A percentile compares a stretch with the other conserved stretches of the same genome.
phyloP scores from a whole-genome alignment of 2,888 invertebrate genomes.

The Acleris holmiana region DNA sequence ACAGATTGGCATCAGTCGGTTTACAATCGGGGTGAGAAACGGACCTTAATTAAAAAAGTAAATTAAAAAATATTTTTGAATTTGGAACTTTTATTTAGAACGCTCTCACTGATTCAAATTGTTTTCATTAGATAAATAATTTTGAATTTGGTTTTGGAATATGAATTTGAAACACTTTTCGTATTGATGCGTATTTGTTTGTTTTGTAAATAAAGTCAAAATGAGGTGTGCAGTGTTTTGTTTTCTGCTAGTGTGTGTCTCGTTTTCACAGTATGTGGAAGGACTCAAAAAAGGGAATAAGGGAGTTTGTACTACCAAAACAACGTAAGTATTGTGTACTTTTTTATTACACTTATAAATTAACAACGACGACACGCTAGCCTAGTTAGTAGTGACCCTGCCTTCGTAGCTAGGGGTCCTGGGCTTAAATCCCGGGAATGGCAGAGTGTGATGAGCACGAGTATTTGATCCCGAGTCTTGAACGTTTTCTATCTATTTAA shows the following conservation, averaged over 20 bases:
- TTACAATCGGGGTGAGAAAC: conserved; percentile 18
- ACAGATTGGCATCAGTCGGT: conserved; percentile 22
- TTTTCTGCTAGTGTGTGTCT: conserved; percentile 18
- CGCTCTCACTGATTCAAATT: not conserved
- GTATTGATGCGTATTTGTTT: not conserved
- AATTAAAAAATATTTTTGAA: conserved; percentile 2
- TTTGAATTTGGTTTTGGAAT: not conserved
- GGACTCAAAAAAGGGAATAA: conserved; percentile 42
- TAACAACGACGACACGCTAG: too few relatives aligned
- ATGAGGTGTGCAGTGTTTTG: conserved; percentile 38
- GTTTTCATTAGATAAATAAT: not conserved
- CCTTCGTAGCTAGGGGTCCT: too few relatives aligned
- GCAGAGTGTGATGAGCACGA: too few relatives aligned
- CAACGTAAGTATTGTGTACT: conserved; percentile 23
- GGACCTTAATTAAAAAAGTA: conserved; percentile 20
- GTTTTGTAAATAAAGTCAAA: not conserved
- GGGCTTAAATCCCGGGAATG: too few relatives aligned
- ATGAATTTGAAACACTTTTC: not conserved
- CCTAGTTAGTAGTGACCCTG: too few relatives aligned
- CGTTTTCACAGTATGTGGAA: conserved; percentile 27
- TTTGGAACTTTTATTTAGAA: not conserved
- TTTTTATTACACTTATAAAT: not conserved
- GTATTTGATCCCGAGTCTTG: too few relatives aligned
- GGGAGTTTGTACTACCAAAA: conserved; percentile 45
- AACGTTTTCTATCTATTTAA: too few relatives aligned